Evolutionary conservation across 2,113 vertebrate genomes (phyloP), one percentile per base, ranked within the genome.

Genomic region (Noctilio leporinus): DNA sequence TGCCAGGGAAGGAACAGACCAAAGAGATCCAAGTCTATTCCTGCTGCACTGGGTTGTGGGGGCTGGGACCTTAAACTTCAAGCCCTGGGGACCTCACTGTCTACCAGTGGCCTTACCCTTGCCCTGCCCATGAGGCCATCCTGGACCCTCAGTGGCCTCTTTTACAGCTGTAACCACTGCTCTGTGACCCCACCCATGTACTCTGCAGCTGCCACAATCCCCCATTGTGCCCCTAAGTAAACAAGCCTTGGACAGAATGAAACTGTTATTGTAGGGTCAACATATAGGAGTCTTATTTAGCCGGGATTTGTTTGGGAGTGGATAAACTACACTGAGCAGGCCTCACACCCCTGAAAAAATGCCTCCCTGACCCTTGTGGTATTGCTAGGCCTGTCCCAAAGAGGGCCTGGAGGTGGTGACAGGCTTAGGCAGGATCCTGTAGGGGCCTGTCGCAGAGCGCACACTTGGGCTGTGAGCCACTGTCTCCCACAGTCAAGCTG

Each of bases 181-280:
- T 80, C 51, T 10, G 12, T 78, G 91, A 86, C 89, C 94, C 93
- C 45, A 93, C 93, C 94, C 95, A 70, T 11, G 1, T 70, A 16
- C 82, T 83, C 76, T 11, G 22, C 40, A 28, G 69, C 94, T 40
- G 82, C 75, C 45, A 97, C 96, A 96, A 94, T 96, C 86, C 76
- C 5, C 62, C 82, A 96, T 96, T 97, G 97, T 97, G 93, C 70
- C 95, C 91, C 93, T 97, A 84, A 97, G 96, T 95, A 97, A 97
- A 97, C 97, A 97, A 95, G 96, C 89, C 91, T 65, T 2, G 45
- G 75, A 67, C 75, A 75, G 93, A 96, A 97, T 93, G 89, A 82
- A 94, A 93, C 96, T 62, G 70, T 93, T 76, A 96, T 96, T 97
- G 97, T 96, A 83, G 51, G 53, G 47, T 35, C 67, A 35, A 89